Conservation (phyloP, 23 tunicate genomes). For the Pegea sp. region DNA sequence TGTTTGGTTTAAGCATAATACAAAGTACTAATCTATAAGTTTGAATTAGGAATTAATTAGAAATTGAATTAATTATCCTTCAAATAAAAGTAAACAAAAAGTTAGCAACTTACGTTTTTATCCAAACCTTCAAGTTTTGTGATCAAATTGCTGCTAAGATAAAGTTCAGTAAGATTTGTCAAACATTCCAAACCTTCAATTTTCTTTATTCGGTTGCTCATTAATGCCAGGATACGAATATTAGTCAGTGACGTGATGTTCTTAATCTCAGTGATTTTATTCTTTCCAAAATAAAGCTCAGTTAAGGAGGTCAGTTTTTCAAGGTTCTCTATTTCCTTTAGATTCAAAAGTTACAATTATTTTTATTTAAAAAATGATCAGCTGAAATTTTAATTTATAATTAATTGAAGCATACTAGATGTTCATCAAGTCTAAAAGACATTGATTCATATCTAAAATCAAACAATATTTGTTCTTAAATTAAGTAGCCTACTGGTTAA, state of each 20-base stretch:
- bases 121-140: slow-evolving; percentile 45
- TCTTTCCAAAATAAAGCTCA: slow-evolving; percentile 81
- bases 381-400: no score
- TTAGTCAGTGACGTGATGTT: slow-evolving; percentile 22
- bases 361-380: no score
- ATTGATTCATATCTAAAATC: no score
- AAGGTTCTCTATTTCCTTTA: slow-evolving; percentile 48
- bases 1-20: no score
- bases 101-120: slow-evolving; percentile 27
- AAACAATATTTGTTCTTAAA: no score
- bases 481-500: no score
- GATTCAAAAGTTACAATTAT: no score
- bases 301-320: slow-evolving; percentile 29
- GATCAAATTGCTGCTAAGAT: slow-evolving; percentile 66
- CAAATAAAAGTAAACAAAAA: background rate
- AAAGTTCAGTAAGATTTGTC: slow-evolving; percentile 30
- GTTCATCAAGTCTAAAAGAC: no score
- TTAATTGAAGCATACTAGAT: no score
- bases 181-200: slow-evolving; percentile 51
- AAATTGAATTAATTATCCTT: background rate
- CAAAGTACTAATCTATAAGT: background rate
- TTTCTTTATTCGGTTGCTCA: slow-evolving; percentile 62
- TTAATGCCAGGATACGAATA: slow-evolving; percentile 45
- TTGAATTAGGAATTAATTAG: background rate
- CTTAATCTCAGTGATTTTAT: slow-evolving; percentile 52